Base-by-base conservation (phyloP, 2,113 vertebrate genomes). In the Colius striatus region DNA sequence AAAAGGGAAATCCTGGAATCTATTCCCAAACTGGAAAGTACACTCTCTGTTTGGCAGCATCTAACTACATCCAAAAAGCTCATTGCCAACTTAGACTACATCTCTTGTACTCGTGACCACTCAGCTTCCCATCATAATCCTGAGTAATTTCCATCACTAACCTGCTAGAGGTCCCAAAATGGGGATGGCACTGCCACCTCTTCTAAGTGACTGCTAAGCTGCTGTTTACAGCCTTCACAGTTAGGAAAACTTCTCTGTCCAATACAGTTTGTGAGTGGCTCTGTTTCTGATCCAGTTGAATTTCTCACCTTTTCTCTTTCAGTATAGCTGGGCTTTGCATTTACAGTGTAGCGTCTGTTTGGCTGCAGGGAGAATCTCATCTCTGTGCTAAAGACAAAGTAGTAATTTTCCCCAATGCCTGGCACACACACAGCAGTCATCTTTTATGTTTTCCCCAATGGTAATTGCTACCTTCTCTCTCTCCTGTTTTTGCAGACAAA, bases 401-500 rank as follows among this genome's bases (percentile, higher is more conserved):
- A 96, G 87, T 95, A 92, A 97, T 97, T 97, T 97, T 94, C 80
- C 79, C 62, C 79, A 58, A 6, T 77, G 94, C 62, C 72, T 93
- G 45, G 82, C 48, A 68, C 32, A 84, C 62, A 47, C 89, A 67
- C 2, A 94, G 87, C 76, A 95, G 73, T 97, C 66, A 90, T 92
- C 93, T 92, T 96, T 91, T 96, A 75, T 96, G 92, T 88, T 96
- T 96, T 91, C 53, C 81, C 79, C 87, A 91, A 48, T 65, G 79
- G 94, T 96, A 97, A 97, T 96, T 96, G 95, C 95, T 94, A 87
- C 92, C 78, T 94, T 92, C 82, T 80, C 47, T 90, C 72, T 89
- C 79, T 79, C 53, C 47, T 82, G 51, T 48, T 62, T 86, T 25
- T 83, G 38, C 58, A 94, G 54, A 92, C 62, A 94, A 89, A 95